A percentile compares a stretch with the other conserved stretches of the same genome.
These are phyloP conservation scores for Todiramphus chloris DNA, from an alignment of 2,113 vertebrate genomes.

Conservation along the genomic window DNA sequence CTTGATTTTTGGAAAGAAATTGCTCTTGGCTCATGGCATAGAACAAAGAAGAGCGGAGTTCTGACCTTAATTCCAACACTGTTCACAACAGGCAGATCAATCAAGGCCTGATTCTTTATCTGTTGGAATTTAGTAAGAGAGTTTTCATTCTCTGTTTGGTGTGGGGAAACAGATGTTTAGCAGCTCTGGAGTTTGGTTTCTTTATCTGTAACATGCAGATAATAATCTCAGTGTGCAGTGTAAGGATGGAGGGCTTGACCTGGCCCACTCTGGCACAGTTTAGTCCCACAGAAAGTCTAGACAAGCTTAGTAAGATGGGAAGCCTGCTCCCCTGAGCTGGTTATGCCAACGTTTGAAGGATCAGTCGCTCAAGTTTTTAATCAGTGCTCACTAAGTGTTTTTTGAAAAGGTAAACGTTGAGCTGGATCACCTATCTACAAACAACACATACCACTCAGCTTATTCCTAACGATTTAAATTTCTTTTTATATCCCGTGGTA, in stretches of 20 bases:
- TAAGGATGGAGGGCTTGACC: background rate
- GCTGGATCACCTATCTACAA: conserved; percentile 52
- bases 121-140: background rate
- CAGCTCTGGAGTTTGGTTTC: background rate
- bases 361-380: conserved; percentile 17
- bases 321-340: background rate
- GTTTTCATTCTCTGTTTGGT: background rate
- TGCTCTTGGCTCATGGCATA: background rate
- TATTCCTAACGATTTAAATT: conserved; percentile 48
- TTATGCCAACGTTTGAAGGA: background rate
- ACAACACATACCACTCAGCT: conserved; percentile 23
- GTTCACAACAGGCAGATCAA: background rate
- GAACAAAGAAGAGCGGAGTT: background rate
- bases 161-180: background rate
- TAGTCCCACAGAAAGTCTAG: background rate
- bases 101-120: background rate
- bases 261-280: background rate
- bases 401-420: conserved; percentile 43
- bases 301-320: background rate
- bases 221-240: background rate
- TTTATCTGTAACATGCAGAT: background rate
- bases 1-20: background rate
- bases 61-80: background rate
- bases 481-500: conserved; percentile 48
- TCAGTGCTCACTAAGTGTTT: background rate